Evolutionary conservation across 2,888 invertebrate species (phyloP).

Genomic region (Himalopsyche kuldschensis): DNA sequence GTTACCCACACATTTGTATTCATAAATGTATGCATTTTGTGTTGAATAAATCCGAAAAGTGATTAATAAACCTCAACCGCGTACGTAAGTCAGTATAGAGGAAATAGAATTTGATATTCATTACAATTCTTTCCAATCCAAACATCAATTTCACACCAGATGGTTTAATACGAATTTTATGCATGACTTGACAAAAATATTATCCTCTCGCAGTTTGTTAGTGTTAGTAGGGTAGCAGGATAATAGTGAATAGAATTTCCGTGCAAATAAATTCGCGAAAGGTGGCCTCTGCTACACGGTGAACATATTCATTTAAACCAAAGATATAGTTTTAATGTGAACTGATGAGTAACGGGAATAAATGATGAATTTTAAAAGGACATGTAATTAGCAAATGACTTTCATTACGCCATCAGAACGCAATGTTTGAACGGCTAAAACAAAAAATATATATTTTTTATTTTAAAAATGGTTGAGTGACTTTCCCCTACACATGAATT

Average conservation of each 20-base stretch:
- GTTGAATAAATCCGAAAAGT: constrained; percentile 23
- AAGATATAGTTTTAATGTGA: too few species aligned
- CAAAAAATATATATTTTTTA: too few species aligned
- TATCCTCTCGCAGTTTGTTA: constrained; percentile 26
- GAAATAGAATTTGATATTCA: constrained; percentile 39
- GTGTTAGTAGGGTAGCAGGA: constrained; percentile 2
- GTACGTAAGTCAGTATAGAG: constrained; percentile 4
- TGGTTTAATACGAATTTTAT: constrained; percentile 41
- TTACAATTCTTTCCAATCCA: constrained; percentile 39
- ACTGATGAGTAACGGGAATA: too few species aligned
- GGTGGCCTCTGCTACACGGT: neutral
- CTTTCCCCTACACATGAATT: too few species aligned
- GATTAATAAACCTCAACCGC: constrained; percentile 26
- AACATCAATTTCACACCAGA: constrained; percentile 41
- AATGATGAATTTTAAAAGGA: too few species aligned
- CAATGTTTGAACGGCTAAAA: too few species aligned
- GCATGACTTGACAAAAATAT: constrained; percentile 41
- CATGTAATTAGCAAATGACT: too few species aligned
- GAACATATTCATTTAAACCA: too few species aligned
- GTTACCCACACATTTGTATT: neutral
- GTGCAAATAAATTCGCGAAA: neutral
- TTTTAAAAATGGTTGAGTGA: too few species aligned
- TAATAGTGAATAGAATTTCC: constrained; percentile 7
- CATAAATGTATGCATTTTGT: neutral
- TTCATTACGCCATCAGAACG: too few species aligned